Evolutionary conservation across 2,888 invertebrate genomes (phyloP), one percentile per base, ranked within the genome.

Genomic region (Polymixis flavicincta): DNA sequence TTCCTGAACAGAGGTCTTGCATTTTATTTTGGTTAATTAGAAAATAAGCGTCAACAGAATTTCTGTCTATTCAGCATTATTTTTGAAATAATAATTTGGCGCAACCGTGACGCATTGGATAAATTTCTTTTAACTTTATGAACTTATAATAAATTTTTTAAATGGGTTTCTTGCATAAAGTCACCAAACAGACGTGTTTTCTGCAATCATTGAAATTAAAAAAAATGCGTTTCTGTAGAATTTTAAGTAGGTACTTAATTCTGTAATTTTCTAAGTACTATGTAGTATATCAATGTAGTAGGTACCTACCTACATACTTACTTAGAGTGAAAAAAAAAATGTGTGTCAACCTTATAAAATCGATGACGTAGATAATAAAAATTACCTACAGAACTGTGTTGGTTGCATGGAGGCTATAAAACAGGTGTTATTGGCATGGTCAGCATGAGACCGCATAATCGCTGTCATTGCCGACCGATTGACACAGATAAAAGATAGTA

Each of bases 361-460:
- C 22, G 22, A 57, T 55, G 42, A 64, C n/a, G 13, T 50, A 28
- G 19, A 22, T 22, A 19, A 50, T 45, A 73, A 73, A 71, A 52
- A 52, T 66, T 66, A 42, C n/a, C 3, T 50, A 70, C 4, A n/a
- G 7, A n/a, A n/a, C 32, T 25, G 28, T 67, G 57, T 59, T 42
- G 28, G 13, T 52, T 22, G 4, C 22, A 55, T 57, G 57, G 66
- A 77, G 22, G 60, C 52, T 48, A 82, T 82, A 75, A 79, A 71
- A 71, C 25, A 59, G 52, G 8, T 42, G 64, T 73, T 67, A 64
- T 37, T 67, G 50, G 25, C 50, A 57, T 75, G 70, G 80, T 67
- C 75, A 69, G 71, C 79, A 80, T 83, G 82, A 70, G 64, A 71
- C 54, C 63, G 71, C 61, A 71, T 79, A 81, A 83, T 80, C 64